Evolutionary conservation across 2,888 invertebrate genomes (phyloP).

Genomic region (Masnerella sp.): DNA sequence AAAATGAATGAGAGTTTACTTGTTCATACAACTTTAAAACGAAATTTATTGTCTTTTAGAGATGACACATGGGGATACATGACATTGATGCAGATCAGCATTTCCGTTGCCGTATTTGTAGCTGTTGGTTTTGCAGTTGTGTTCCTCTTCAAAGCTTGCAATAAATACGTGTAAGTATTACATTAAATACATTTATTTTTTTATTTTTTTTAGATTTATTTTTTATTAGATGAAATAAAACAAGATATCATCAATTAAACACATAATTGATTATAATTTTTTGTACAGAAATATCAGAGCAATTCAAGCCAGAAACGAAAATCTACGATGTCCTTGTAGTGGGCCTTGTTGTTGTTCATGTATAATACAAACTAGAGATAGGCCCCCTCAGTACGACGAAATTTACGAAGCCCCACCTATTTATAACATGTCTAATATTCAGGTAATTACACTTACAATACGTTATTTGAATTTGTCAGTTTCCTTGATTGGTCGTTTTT

Average conservation of each 20-base stretch:
- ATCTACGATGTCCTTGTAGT: constrained; percentile 48
- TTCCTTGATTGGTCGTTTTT: too few species aligned
- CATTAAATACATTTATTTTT: neutral
- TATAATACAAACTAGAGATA: constrained; percentile 63
- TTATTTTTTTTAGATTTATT: neutral
- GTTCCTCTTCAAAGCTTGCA: constrained; percentile 62
- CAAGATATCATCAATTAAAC: neutral
- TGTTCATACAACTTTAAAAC: constrained; percentile 38
- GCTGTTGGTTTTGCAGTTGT: constrained; percentile 59
- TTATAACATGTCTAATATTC: constrained; percentile 62
- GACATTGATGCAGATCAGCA: constrained; percentile 58
- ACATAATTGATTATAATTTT: too few species aligned
- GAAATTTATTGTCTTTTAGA: constrained; percentile 50
- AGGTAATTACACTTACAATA: too few species aligned
- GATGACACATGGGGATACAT: constrained; percentile 47
- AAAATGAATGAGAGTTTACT: constrained; percentile 58
- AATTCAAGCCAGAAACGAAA: neutral
- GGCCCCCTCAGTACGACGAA: constrained; percentile 72
- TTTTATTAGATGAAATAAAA: neutral
- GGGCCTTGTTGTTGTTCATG: constrained; percentile 57
- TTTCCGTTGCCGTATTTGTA: constrained; percentile 61
- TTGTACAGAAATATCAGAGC: constrained; percentile 12
- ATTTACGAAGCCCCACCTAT: constrained; percentile 67
- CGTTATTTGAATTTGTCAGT: too few species aligned
- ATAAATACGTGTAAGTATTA: constrained; percentile 54